phyloP scores from a whole-genome alignment of 2,797 vertebrate species.

The Mormyrops boulengeri region DNA sequence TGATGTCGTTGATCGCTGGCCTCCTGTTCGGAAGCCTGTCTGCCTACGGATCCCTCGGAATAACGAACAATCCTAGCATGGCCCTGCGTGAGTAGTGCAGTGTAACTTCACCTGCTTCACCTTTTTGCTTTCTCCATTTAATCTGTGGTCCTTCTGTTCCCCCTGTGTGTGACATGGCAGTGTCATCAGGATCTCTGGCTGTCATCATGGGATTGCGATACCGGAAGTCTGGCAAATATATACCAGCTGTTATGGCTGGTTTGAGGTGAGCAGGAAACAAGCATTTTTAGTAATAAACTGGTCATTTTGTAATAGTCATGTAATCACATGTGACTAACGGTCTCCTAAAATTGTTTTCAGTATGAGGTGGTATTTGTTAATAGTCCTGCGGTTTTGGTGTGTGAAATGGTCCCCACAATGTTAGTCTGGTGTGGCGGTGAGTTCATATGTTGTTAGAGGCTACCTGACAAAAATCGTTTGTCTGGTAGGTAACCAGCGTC shows the following conservation, averaged over 20 bases:
- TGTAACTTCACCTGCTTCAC: not conserved
- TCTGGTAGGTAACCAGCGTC: not conserved
- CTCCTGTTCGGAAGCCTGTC: constrained; percentile 74
- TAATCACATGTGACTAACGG: not conserved
- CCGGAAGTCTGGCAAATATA: constrained; percentile 80
- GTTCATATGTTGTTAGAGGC: not conserved
- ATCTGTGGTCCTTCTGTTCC: not conserved
- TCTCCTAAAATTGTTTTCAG: not conserved
- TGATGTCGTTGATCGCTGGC: constrained; percentile 79
- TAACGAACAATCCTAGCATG: constrained; percentile 66
- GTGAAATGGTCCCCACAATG: not conserved
- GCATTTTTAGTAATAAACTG: not conserved
- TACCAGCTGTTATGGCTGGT: constrained; percentile 80
- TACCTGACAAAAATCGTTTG: too few relatives aligned
- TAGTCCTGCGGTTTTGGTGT: not conserved
- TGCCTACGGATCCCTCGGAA: constrained; percentile 74
- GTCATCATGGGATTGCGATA: constrained; percentile 85
- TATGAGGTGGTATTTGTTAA: not conserved
- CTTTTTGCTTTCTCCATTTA: not conserved
- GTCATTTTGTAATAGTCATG: not conserved
- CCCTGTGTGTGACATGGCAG: constrained; percentile 48
- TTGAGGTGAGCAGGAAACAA: constrained; percentile 66
- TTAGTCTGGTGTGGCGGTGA: not conserved
- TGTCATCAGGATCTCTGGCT: constrained; percentile 69
- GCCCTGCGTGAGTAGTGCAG: constrained; percentile 72